Evolutionary conservation across 2,888 invertebrate genomes (phyloP), one percentile per base, ranked within the genome.

Genomic region (Tachystola acroxantha): DNA sequence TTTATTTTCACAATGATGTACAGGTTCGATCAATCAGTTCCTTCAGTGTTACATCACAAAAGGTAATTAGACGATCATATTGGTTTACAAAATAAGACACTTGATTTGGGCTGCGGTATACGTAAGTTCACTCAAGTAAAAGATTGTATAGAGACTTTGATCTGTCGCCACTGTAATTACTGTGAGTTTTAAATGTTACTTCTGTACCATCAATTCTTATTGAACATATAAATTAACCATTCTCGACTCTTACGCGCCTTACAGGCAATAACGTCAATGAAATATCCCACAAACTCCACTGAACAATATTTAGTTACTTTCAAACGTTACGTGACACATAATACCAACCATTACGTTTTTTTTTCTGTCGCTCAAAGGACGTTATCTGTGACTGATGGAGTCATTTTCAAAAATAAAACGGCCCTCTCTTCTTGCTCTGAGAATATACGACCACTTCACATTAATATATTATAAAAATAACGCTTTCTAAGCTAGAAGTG

Each of bases 321-420:
- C 51, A 55, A 64, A 70, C 66, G 56, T 61, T 71, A 68, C 57
- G 65, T 63, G 74, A 71, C 79, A 77, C 66, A 56, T 70, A 66
- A 71, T 61, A 71, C 69, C 53, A 43, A 60, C 57, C 59, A 65
- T 72, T 65, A 77, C 57, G 58, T 63, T 76, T 71, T 76, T 34
- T 47, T 71, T 76, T 73, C 66, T 72, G 59, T 63, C 71, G 63
- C 64, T 57, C 51, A 51, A 52, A 57, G 60, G 57, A 62, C 78
- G 69, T 82, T 82, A 81, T 75, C 78, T 53, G 74, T 84, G 82
- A 86, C 57, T 77, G 73, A 84, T 85, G 80, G 73, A 69, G 78
- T 71, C 73, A 81, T 82, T 78, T 73, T 81, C 75, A 69, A 86
- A 85, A 86, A 86, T 85, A 82, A 84, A 81, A 68, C 76, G 62